Evolutionary conservation across 2,888 invertebrate genomes (phyloP).

Genomic region (Epirrhoe alternata): DNA sequence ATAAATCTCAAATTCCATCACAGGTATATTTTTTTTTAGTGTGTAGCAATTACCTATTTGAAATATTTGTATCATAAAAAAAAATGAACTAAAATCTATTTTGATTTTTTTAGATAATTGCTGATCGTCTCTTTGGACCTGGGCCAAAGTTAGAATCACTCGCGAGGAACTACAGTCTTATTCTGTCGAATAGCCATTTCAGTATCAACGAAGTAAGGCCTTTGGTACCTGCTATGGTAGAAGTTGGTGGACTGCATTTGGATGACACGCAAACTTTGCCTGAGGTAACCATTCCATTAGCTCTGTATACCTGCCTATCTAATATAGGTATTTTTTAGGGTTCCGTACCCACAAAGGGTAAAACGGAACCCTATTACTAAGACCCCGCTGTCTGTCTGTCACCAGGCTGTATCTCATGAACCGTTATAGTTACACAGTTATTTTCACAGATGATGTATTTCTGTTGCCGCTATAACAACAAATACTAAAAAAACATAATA

Average conservation of each 20-base stretch:
- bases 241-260: constrained; percentile 85
- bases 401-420: too few relatives aligned
- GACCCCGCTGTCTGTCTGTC: too few relatives aligned
- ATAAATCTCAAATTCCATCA: constrained; percentile 74
- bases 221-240: constrained; percentile 80
- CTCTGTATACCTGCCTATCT: neutral
- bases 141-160: constrained; percentile 74
- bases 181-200: constrained; percentile 84
- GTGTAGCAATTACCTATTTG: neutral
- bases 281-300: constrained; percentile 60
- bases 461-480: too few relatives aligned
- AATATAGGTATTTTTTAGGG: too few relatives aligned
- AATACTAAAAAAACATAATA: too few relatives aligned
- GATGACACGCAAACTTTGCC: constrained; percentile 74
- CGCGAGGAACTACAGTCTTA: constrained; percentile 80
- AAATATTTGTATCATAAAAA: neutral
- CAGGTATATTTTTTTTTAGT: constrained; percentile 61
- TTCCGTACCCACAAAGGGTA: too few relatives aligned
- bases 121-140: constrained; percentile 80
- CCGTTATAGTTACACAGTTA: too few relatives aligned
- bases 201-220: constrained; percentile 85
- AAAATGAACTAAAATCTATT: neutral
- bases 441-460: too few relatives aligned
- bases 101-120: constrained; percentile 62
- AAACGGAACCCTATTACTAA: too few relatives aligned